phyloP scores from a whole-genome alignment of 2,797 vertebrate species.

The Danionella dracula region DNA sequence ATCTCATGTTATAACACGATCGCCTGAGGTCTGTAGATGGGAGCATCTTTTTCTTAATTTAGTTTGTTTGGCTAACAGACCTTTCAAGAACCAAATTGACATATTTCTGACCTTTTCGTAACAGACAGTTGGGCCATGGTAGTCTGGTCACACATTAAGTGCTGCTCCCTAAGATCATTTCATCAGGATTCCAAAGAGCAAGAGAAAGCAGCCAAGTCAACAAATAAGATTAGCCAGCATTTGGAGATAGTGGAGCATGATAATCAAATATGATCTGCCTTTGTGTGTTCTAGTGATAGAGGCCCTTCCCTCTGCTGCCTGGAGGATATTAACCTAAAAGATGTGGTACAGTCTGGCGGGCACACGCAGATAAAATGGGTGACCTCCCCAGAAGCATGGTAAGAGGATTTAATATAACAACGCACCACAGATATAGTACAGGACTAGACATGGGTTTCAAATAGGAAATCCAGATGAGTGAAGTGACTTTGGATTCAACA shows the following conservation, averaged over 20 bases:
- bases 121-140: slow-evolving; percentile 17
- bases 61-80: no score
- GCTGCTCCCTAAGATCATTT: slow-evolving; percentile 32
- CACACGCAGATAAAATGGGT: slow-evolving; percentile 35
- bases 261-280: slow-evolving; percentile 54
- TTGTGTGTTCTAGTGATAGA: slow-evolving; percentile 2
- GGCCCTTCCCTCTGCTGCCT: slow-evolving; percentile 45
- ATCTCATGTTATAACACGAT: no score
- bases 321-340: slow-evolving; percentile 14
- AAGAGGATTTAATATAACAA: slow-evolving; percentile 74
- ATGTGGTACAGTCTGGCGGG: slow-evolving; percentile 21
- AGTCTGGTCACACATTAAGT: slow-evolving; percentile 24
- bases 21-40: no score
- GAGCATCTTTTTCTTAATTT: no score
- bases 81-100: no score
- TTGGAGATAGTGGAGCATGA: slow-evolving; percentile 58
- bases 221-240: slow-evolving; percentile 58
- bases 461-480: background rate
- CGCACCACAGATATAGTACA: slow-evolving; percentile 46
- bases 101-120: no score
- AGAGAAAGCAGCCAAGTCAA: slow-evolving; percentile 45
- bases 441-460: background rate
- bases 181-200: slow-evolving; percentile 17
- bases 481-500: background rate
- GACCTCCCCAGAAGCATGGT: slow-evolving; percentile 70